Evolutionary conservation across 2,797 vertebrate species (phyloP).

Genomic region (Poecilia wingei): DNA sequence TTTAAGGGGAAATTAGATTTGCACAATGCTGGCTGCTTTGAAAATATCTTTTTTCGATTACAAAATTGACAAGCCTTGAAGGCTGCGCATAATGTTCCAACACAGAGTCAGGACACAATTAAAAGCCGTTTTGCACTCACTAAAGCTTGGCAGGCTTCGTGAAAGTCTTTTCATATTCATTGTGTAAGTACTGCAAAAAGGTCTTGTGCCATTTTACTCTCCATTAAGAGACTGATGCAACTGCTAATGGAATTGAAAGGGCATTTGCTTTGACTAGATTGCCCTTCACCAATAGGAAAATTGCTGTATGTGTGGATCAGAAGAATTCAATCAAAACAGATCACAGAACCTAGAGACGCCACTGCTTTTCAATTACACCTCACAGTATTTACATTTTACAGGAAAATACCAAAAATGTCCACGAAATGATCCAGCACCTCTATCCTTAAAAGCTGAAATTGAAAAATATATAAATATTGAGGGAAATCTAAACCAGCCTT

Average conservation of each 20-base stretch:
- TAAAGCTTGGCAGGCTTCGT: constrained; percentile 64
- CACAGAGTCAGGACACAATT: constrained; percentile 69
- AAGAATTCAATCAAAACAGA: constrained; percentile 61
- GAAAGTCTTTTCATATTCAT: constrained; percentile 79
- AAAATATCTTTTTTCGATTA: constrained; percentile 63
- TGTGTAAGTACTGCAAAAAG: constrained; percentile 76
- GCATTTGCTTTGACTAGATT: constrained; percentile 72
- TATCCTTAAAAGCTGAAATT: not conserved
- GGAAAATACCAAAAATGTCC: not conserved
- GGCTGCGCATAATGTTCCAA: constrained; percentile 56
- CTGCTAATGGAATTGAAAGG: constrained; percentile 79
- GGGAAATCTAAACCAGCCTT: constrained; percentile 2
- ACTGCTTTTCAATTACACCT: constrained; percentile 20
- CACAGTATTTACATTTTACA: constrained; percentile 3
- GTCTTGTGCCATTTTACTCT: constrained; percentile 76
- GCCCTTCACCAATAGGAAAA: constrained; percentile 73
- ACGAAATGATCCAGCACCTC: not conserved
- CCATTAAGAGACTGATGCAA: constrained; percentile 79
- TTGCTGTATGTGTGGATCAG: constrained; percentile 59
- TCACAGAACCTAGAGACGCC: constrained; percentile 29
- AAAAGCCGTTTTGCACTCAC: constrained; percentile 77
- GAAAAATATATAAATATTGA: not conserved
- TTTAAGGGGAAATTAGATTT: constrained; percentile 37
- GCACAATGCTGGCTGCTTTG: constrained; percentile 38
- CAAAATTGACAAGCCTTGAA: constrained; percentile 53